phyloP scores from a whole-genome alignment of 2,113 vertebrate species.

The Tenebrosternarchus preto region DNA sequence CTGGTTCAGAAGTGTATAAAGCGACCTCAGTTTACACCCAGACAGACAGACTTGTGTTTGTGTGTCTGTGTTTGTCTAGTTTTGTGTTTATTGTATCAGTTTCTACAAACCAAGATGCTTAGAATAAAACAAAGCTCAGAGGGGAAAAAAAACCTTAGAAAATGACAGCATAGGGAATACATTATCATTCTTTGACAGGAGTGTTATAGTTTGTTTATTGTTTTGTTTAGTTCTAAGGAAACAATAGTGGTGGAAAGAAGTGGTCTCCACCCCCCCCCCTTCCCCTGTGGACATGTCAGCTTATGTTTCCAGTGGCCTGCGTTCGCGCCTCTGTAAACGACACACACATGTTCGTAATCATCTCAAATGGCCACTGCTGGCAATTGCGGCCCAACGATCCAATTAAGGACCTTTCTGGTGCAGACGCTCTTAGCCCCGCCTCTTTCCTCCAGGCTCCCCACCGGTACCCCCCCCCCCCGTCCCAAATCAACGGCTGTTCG shows the following conservation, averaged over 20 bases:
- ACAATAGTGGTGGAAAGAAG: not conserved
- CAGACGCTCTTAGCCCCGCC: conserved; percentile 22
- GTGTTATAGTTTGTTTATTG: not conserved
- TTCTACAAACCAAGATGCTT: not conserved
- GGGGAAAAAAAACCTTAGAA: not conserved
- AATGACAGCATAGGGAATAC: not conserved
- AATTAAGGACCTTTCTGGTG: conserved; percentile 68
- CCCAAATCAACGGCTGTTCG: not conserved
- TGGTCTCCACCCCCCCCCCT: not conserved
- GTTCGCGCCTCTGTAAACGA: conserved; percentile 59
- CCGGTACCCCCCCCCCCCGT: not conserved
- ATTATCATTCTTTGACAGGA: not conserved
- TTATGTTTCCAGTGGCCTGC: conserved; percentile 8
- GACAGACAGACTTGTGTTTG: conserved; percentile 1
- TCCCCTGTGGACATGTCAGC: not conserved
- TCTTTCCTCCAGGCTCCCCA: not conserved
- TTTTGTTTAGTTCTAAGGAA: not conserved
- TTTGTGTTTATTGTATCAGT: conserved; percentile 9
- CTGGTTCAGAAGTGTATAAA: conserved; percentile 57
- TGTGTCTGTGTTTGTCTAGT: not conserved
- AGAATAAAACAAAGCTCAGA: not conserved
- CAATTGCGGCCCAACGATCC: conserved; percentile 69
- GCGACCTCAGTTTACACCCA: conserved; percentile 29
- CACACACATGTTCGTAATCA: conserved; percentile 68
- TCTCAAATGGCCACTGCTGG: conserved; percentile 67